phyloP scores from a whole-genome alignment of 2,888 invertebrate species.

The Lasioglossum calceatum region DNA sequence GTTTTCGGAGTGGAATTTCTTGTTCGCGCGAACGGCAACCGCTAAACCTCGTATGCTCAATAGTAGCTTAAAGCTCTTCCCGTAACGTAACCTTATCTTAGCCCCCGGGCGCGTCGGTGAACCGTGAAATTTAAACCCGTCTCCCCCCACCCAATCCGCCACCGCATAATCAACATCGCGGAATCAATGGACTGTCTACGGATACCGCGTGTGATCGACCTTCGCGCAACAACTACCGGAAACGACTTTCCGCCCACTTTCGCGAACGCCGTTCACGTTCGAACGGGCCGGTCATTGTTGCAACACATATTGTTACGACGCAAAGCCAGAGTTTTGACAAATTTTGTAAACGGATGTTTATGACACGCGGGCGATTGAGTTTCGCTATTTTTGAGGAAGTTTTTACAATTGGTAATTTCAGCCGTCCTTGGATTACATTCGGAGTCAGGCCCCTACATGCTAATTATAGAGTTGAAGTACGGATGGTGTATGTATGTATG shows the following conservation, averaged over 20 bases:
- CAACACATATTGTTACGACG: not conserved
- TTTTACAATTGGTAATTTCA: too few relatives aligned
- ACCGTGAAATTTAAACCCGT: conserved; percentile 72
- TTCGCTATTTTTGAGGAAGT: too few relatives aligned
- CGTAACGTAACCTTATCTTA: conserved; percentile 64
- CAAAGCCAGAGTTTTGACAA: too few relatives aligned
- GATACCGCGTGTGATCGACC: conserved; percentile 44
- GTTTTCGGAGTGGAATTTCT: conserved; percentile 68
- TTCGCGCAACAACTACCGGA: not conserved
- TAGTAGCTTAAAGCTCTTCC: conserved; percentile 66
- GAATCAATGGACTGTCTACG: conserved; percentile 65
- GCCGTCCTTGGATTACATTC: too few relatives aligned
- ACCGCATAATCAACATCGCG: conserved; percentile 69
- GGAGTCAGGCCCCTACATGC: too few relatives aligned
- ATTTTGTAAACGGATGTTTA: too few relatives aligned
- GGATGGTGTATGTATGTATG: too few relatives aligned
- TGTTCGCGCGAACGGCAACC: conserved; percentile 68
- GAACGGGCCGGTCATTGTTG: not conserved
- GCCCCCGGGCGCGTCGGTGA: conserved; percentile 48
- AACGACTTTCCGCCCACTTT: not conserved
- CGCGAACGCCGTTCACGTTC: not conserved
- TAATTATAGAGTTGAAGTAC: too few relatives aligned
- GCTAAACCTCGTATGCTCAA: conserved; percentile 69
- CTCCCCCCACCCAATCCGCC: conserved; percentile 12
- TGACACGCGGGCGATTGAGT: too few relatives aligned